Evolutionary conservation across 1,140 invertebrate species (phyloP).

Genomic region (Drosophila repletoides): DNA sequence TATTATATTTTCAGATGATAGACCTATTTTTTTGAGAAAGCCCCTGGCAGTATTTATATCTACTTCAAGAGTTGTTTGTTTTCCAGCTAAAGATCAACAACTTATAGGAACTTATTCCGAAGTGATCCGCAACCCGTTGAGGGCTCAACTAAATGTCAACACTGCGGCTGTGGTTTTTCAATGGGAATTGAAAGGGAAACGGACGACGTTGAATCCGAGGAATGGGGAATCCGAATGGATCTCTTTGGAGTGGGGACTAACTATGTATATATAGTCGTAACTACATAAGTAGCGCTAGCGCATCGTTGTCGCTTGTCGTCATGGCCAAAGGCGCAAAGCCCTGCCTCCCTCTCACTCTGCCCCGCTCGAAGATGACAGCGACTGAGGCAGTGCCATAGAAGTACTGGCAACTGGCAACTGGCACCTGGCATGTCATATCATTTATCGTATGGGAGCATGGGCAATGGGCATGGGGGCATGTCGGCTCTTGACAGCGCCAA

Average conservation of each 20-base stretch:
- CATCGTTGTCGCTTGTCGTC: slow-evolving; percentile 61
- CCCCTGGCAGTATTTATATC: not conserved
- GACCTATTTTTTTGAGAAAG: not conserved
- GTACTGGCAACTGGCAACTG: slow-evolving; percentile 31
- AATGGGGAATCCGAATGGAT: not conserved
- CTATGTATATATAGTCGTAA: too few species aligned
- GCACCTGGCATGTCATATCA: slow-evolving; percentile 81
- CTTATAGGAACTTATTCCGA: not conserved
- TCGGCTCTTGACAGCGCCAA: slow-evolving; percentile 76
- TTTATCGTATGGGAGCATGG: slow-evolving; percentile 41
- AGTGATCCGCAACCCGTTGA: slow-evolving; percentile 56
- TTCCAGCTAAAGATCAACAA: slow-evolving; percentile 64
- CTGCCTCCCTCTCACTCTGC: too few species aligned
- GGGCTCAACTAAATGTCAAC: slow-evolving; percentile 49
- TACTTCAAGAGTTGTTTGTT: too few species aligned
- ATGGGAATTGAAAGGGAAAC: not conserved
- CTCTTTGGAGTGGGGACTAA: slow-evolving; percentile 6
- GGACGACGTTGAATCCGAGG: too few species aligned
- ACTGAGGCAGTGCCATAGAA: slow-evolving; percentile 28
- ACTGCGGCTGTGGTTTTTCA: slow-evolving; percentile 20
- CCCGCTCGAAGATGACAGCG: slow-evolving; percentile 67
- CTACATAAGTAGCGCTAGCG: slow-evolving; percentile 69
- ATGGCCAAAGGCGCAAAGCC: slow-evolving; percentile 64
- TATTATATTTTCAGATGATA: not conserved
- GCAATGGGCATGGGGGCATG: slow-evolving; percentile 29